Base-by-base conservation (phyloP, 2,888 invertebrate genomes). In the Drosophila macrospina region DNA sequence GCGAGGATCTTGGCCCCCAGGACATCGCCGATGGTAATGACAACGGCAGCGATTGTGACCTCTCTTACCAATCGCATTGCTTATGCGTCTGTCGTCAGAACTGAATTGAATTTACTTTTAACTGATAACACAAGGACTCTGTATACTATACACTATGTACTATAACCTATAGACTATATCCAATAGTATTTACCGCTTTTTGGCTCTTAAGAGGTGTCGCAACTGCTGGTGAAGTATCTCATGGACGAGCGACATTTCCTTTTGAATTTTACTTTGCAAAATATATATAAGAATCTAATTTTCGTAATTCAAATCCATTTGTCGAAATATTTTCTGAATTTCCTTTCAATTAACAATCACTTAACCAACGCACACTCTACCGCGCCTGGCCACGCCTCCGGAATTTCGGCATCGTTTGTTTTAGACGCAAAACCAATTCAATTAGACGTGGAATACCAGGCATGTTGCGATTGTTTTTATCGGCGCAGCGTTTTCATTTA, bases 161-260 rank as follows among this genome's bases (percentile, higher is more conserved):
- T 20, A 20, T 20, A 20, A 20, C 1, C 20, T 20, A 13, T 11
- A 28, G 2, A 15, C 4, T 7, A 13, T 45, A 30, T 11, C 16
- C 10, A 13, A 5, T 2, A 15, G n/a, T 39, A 69, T 10, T 76
- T 66, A 74, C 74, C 62, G 41, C 45, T 42, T 47, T 36, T 44
- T 41, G 20, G 30, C 39, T 37, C 24, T 28, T 8, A 45, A 56
- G 42, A 63, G 51, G 16, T 48, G 55, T 34, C 72, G 62, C 72
- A 66, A 59, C 26, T 66, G 76, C 34, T 47, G 77, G 36, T 48
- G 10, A 15, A 66, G 41, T 10, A 51, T 34, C 32, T 47, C 65
- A 10, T 39, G 13, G n/a, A 37, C 26, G 0, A 57, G 30, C 13
- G 39, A 47, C 72, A 74, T 74, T 57, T 54, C 4, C 28, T 13